Conservation (phyloP, 2,888 invertebrate genomes). For the Orchesellides sinensis region DNA sequence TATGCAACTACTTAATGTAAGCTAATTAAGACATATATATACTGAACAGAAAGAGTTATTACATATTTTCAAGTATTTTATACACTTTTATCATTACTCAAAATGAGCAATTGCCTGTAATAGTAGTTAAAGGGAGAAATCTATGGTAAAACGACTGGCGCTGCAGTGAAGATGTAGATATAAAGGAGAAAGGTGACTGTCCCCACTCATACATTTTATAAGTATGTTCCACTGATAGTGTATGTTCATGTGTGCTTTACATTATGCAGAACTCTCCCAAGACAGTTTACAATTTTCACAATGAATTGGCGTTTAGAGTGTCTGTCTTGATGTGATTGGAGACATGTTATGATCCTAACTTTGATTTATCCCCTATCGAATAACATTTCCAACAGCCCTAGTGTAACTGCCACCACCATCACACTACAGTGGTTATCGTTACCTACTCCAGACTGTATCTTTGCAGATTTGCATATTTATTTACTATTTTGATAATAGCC, state of each 20-base stretch:
- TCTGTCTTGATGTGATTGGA: slow-evolving; percentile 21
- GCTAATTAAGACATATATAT: too few species aligned
- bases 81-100: too few species aligned
- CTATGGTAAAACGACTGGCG: too few species aligned
- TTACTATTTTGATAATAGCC: not conserved
- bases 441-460: not conserved
- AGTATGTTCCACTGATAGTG: not conserved
- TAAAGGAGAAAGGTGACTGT: slow-evolving; percentile 60
- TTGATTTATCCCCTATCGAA: slow-evolving; percentile 54
- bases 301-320: slow-evolving; percentile 30
- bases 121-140: too few species aligned
- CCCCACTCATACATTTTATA: slow-evolving; percentile 55
- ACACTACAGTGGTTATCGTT: not conserved
- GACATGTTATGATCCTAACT: slow-evolving; percentile 49
- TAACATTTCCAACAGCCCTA: slow-evolving; percentile 35
- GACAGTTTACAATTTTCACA: not conserved
- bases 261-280: not conserved
- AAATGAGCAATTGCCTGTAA: too few species aligned
- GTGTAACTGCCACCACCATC: not conserved
- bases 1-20: too few species aligned
- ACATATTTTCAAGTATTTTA: too few species aligned
- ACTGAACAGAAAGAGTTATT: too few species aligned
- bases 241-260: not conserved
- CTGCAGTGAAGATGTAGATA: not conserved
- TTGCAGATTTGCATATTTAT: not conserved